Evolutionary conservation across 2,113 vertebrate genomes (phyloP).

Genomic region (Clarias batrachus): DNA sequence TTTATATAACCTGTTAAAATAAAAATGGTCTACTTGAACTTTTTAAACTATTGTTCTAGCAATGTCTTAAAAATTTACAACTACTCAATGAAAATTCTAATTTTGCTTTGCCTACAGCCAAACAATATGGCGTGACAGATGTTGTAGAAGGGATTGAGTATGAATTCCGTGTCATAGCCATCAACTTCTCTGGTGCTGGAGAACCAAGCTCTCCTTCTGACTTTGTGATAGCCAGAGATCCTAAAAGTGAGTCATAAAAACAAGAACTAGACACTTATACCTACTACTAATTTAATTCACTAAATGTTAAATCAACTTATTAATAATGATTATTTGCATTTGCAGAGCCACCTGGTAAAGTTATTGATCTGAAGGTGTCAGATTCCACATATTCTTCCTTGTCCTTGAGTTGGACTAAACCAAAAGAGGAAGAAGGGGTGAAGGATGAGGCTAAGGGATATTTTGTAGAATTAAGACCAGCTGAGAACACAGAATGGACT

Average conservation of each 20-base stretch:
- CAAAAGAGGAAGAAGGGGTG: slow-evolving; percentile 67
- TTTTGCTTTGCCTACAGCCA: slow-evolving; percentile 66
- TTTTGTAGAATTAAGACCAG: slow-evolving; percentile 77
- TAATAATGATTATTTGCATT: slow-evolving; percentile 23
- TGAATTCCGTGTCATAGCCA: slow-evolving; percentile 83
- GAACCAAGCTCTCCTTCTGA: slow-evolving; percentile 78
- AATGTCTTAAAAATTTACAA: not conserved
- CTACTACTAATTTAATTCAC: not conserved
- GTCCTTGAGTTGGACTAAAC: slow-evolving; percentile 78
- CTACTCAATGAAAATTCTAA: not conserved
- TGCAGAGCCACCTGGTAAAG: slow-evolving; percentile 77
- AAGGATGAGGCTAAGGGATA: slow-evolving; percentile 77
- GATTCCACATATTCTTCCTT: slow-evolving; percentile 76
- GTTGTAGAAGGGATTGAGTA: slow-evolving; percentile 81
- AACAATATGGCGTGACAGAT: slow-evolving; percentile 68
- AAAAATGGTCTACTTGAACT: not conserved
- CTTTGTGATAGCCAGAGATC: slow-evolving; percentile 74
- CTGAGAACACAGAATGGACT: slow-evolving; percentile 73
- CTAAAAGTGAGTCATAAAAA: slow-evolving; percentile 74
- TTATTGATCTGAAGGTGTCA: slow-evolving; percentile 78
- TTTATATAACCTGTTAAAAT: not conserved
- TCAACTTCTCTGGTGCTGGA: slow-evolving; percentile 79
- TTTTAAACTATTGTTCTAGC: too few species aligned
- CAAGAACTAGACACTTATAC: not conserved
- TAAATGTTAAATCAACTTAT: not conserved